A percentile compares a stretch with the other conserved stretches of the same genome.
phyloP scores from a whole-genome alignment of 2,797 vertebrate genomes.

The Catostomus latipinnis region DNA sequence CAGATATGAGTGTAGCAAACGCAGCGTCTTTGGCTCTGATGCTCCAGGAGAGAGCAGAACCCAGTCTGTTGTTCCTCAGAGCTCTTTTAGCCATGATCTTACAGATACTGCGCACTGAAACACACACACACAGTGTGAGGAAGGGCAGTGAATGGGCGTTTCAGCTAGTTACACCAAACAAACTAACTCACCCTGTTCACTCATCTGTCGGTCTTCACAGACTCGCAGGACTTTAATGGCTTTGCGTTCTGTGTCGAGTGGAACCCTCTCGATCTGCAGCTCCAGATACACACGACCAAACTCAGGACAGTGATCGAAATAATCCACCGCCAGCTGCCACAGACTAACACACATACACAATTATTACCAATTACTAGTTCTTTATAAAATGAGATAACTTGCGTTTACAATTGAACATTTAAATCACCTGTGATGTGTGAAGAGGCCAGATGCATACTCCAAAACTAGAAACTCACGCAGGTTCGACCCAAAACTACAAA shows the following conservation, averaged over 20 bases:
- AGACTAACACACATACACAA: constrained; percentile 11
- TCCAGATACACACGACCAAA: constrained; percentile 90
- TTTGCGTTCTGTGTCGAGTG: constrained; percentile 91
- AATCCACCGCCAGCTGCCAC: constrained; percentile 41
- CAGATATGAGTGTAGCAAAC: constrained; percentile 96
- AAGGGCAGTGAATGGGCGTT: no score
- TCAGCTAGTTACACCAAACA: no score
- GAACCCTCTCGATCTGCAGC: constrained; percentile 91
- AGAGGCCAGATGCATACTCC: constrained; percentile 94
- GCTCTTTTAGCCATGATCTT: constrained; percentile 97
- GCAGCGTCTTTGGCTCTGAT: constrained; percentile 96
- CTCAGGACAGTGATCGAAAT: constrained; percentile 93
- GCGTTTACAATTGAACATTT: not conserved
- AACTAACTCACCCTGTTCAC: constrained; percentile 86
- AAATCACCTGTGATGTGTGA: constrained; percentile 92
- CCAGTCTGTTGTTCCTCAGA: constrained; percentile 90
- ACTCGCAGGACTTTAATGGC: constrained; percentile 94
- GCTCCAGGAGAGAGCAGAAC: constrained; percentile 97
- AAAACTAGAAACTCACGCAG: constrained; percentile 95
- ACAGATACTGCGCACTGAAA: constrained; percentile 92
- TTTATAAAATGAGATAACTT: not conserved
- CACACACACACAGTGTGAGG: constrained; percentile 17
- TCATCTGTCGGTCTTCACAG: constrained; percentile 95
- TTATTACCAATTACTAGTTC: no score
- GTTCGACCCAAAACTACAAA: constrained; percentile 91